Evolutionary conservation across 2,113 vertebrate genomes (phyloP).

Genomic region (Pundamilia nyererei): DNA sequence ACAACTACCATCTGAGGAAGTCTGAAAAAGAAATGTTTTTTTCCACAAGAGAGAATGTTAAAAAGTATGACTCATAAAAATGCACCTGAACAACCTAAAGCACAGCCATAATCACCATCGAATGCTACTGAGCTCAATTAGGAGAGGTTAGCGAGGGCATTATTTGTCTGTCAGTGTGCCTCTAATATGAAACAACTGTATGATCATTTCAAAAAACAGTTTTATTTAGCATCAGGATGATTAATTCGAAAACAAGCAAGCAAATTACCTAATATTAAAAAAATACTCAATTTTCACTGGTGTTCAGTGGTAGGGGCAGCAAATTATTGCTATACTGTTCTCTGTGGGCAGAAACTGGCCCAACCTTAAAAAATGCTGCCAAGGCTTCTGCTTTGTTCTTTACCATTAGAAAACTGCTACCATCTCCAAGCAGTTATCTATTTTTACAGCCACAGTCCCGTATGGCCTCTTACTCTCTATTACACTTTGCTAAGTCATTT

Average conservation of each 20-base stretch:
- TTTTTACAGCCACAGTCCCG: not conserved
- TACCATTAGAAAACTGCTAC: not conserved
- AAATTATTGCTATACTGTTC: not conserved
- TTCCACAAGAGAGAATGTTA: not conserved
- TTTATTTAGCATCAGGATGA: not conserved
- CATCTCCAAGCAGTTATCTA: not conserved
- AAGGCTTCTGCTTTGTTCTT: not conserved
- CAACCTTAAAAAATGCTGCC: not conserved
- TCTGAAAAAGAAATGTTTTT: not conserved
- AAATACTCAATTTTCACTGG: not conserved
- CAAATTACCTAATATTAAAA: not conserved
- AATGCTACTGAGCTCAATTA: not conserved
- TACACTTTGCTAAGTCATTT: not conserved
- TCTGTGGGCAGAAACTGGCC: not conserved
- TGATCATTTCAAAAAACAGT: not conserved
- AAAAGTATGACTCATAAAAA: not conserved
- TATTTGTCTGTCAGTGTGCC: not conserved
- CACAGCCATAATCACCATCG: not conserved
- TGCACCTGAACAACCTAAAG: not conserved
- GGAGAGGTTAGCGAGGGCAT: not conserved
- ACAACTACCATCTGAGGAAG: not conserved
- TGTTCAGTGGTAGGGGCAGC: not conserved
- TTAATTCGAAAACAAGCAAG: not conserved
- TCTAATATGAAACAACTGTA: not conserved
- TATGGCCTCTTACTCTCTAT: not conserved